These are phyloP conservation scores for Lamprologus ornatipinnis DNA, from an alignment of 2,113 vertebrate species.

Conservation along the genomic window DNA sequence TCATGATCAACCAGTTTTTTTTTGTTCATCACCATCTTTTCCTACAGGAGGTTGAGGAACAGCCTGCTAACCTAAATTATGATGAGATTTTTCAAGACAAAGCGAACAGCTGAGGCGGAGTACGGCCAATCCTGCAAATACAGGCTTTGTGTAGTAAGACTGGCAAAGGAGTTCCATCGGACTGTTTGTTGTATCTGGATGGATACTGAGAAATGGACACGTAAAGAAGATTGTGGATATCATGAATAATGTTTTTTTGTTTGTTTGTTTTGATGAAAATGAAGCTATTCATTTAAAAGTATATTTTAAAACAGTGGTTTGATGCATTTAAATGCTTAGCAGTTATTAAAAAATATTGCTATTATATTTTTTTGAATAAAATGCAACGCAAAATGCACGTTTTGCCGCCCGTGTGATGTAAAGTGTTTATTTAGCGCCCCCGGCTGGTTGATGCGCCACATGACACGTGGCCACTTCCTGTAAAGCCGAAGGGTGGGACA, in stretches of 20 bases:
- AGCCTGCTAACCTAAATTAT: slow-evolving; percentile 72
- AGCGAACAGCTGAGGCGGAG: slow-evolving; percentile 50
- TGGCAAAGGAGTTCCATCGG: not conserved
- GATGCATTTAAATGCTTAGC: not conserved
- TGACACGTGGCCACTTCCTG: slow-evolving; percentile 57
- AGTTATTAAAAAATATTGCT: not conserved
- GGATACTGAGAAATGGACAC: not conserved
- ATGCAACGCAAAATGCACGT: not conserved
- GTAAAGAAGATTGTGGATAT: not conserved
- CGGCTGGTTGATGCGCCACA: not conserved
- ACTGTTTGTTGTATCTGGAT: not conserved
- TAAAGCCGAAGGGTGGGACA: slow-evolving; percentile 68
- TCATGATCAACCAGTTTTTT: not conserved
- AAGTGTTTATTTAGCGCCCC: not conserved
- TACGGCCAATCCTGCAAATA: not conserved
- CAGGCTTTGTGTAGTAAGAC: not conserved
- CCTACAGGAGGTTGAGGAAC: slow-evolving; percentile 79
- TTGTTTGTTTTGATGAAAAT: not conserved
- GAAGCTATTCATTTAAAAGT: not conserved
- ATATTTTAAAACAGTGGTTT: not conserved
- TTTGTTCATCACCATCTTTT: not conserved
- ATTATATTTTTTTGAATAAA: slow-evolving; percentile 47
- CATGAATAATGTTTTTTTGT: not conserved
- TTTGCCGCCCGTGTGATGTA: not conserved
- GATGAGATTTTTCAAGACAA: slow-evolving; percentile 82